Base-by-base conservation (phyloP, 1,140 invertebrate species). In the Trinorchestia longiramus region DNA sequence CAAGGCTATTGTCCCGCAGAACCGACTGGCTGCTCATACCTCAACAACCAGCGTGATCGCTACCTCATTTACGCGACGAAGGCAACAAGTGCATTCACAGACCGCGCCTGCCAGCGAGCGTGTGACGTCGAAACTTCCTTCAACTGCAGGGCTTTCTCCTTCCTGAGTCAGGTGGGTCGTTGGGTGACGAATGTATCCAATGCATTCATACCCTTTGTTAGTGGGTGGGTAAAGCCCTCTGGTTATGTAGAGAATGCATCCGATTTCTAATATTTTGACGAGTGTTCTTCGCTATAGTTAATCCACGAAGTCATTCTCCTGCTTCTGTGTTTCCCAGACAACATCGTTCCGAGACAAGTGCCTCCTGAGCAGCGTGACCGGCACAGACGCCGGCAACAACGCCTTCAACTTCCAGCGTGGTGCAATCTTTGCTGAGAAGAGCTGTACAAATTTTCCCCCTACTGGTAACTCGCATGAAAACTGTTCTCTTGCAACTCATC, bases 111-210 rank as follows among this genome's bases (percentile, higher is more conserved):
- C 97, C 97, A 97, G 96, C 96, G 97, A 88, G 97, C 97, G 17
- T 98, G 97, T 97, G 97, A 97, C 95, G 97, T 97, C 43, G 97
- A 98, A 96, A 97, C 97, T 87, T 97, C 97, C n/a, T 98, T 98
- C 96, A 97, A 97, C 87, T 98, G 97, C 96, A 97, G 97, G 47
- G 97, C 97, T 6, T 98, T 97, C 97, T 97, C 97, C n/a, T 97
- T 97, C 96, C 96, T 97, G 28, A 97, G 96, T 43, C 96, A 96
- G 96, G 97, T 98, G 96, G 97, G 97, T 95, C n/a, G 41, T 3
- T 3, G 28, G 11, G 62, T 15, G 62, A 19, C 8, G 6, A 19
- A 19, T 11, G 19, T 53, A 53, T 53, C 62, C 15, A 19, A 6
- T 53, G 47, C 47, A 53, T 6, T 6, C 47, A 53, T 53, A 53